Conservation (phyloP, 2,888 invertebrate species). For the Amphimallon solstitiale region DNA sequence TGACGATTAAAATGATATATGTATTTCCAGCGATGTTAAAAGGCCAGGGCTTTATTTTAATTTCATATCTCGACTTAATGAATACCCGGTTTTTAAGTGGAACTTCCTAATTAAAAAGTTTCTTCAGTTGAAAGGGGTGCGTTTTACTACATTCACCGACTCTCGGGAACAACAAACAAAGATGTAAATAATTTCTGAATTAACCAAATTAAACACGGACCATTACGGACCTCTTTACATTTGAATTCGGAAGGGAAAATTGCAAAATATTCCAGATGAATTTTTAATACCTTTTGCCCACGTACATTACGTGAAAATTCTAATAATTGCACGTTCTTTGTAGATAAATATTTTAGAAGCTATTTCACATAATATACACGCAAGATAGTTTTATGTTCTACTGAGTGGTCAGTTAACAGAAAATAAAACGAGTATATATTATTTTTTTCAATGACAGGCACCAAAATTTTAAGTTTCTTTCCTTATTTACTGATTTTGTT, state of each 20-base stretch:
- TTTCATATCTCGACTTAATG: constrained; percentile 45
- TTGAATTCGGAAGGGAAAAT: constrained; percentile 10
- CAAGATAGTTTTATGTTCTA: no score
- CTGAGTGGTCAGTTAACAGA: no score
- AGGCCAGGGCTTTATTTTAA: constrained; percentile 40
- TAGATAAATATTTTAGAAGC: no score
- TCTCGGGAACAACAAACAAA: constrained; percentile 21
- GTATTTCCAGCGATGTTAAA: constrained; percentile 9
- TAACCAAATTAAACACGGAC: constrained; percentile 27
- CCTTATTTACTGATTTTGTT: no score
- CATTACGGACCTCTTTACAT: constrained; percentile 20
- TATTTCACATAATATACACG: no score
- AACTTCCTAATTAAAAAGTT: constrained; percentile 48
- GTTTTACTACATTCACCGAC: constrained; percentile 38
- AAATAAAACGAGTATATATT: no score
- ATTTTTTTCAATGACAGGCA: no score
- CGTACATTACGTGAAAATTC: constrained; percentile 3
- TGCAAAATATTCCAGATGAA: constrained; percentile 15
- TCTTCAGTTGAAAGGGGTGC: constrained; percentile 42
- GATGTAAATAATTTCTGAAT: constrained; percentile 27
- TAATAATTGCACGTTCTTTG: neutral
- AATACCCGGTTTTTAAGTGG: constrained; percentile 39
- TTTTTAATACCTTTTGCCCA: constrained; percentile 5
- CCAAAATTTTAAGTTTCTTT: no score
- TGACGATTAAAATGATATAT: constrained; percentile 14